phyloP scores from a whole-genome alignment of 2,113 vertebrate genomes.

The Misgurnus mizolepis region DNA sequence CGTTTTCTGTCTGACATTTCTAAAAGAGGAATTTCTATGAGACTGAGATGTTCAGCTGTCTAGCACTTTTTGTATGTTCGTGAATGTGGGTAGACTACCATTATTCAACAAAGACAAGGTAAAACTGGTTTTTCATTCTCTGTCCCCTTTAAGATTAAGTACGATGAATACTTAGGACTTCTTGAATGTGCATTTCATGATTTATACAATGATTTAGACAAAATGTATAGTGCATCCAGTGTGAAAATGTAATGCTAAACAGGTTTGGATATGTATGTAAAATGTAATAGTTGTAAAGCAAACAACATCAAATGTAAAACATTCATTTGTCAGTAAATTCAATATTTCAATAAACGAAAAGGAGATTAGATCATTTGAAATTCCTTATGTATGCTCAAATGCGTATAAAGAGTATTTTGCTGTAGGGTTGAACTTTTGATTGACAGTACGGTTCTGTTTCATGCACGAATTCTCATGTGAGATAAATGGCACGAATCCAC shows the following conservation, averaged over 20 bases:
- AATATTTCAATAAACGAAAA: not conserved
- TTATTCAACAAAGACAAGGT: too few species aligned
- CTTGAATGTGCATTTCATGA: not conserved
- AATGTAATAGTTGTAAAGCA: not conserved
- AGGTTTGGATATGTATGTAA: not conserved
- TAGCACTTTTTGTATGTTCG: too few species aligned
- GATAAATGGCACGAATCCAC: not conserved
- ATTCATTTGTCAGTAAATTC: not conserved
- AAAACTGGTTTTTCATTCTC: too few species aligned
- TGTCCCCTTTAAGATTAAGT: too few species aligned
- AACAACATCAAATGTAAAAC: not conserved
- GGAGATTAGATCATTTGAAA: not conserved
- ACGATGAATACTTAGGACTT: too few species aligned
- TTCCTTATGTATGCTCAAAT: too few species aligned
- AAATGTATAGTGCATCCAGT: not conserved
- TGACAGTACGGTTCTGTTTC: not conserved
- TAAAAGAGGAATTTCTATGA: too few species aligned
- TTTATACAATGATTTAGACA: not conserved
- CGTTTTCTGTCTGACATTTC: too few species aligned
- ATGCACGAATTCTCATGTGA: not conserved
- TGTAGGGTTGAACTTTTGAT: not conserved
- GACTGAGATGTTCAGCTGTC: too few species aligned
- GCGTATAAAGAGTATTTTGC: too few species aligned
- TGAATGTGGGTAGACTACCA: too few species aligned
- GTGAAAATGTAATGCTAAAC: not conserved